These are phyloP conservation scores for Hystrix brachyura DNA, from an alignment of 2,113 vertebrate genomes.

Conservation along the genomic window DNA sequence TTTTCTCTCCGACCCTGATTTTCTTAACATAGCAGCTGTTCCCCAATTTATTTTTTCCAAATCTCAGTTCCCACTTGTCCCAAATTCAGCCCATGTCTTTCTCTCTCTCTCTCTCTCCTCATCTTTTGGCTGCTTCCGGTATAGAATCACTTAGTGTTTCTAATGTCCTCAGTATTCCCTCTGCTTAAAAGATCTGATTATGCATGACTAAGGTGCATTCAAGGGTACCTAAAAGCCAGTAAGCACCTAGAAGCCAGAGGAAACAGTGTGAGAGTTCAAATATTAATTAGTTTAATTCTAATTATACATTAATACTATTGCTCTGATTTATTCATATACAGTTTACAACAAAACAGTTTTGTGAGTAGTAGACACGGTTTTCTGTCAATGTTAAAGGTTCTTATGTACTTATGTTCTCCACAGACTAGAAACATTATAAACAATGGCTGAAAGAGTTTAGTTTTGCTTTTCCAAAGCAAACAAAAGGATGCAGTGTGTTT, in stretches of 20 bases:
- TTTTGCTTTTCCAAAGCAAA: constrained; percentile 21
- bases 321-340: constrained; percentile 18
- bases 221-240: background rate
- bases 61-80: background rate
- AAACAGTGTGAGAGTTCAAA: constrained; percentile 20
- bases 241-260: background rate
- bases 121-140: background rate
- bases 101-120: background rate
- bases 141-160: background rate
- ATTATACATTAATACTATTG: constrained; percentile 13
- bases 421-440: background rate
- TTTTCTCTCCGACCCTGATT: background rate
- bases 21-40: constrained; percentile 51
- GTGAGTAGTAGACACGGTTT: background rate
- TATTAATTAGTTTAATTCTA: constrained; percentile 56
- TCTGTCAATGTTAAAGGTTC: background rate
- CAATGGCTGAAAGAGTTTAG: background rate
- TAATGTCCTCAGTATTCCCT: background rate
- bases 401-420: background rate
- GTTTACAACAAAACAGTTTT: background rate
- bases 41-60: constrained; percentile 49
- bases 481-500: background rate
- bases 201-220: background rate
- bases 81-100: background rate
- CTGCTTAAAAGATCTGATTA: constrained; percentile 35